A percentile compares a stretch with the other conserved stretches of the same genome.
phyloP scores from a whole-genome alignment of 2,797 vertebrate species.

The Okamejei kenojei region DNA sequence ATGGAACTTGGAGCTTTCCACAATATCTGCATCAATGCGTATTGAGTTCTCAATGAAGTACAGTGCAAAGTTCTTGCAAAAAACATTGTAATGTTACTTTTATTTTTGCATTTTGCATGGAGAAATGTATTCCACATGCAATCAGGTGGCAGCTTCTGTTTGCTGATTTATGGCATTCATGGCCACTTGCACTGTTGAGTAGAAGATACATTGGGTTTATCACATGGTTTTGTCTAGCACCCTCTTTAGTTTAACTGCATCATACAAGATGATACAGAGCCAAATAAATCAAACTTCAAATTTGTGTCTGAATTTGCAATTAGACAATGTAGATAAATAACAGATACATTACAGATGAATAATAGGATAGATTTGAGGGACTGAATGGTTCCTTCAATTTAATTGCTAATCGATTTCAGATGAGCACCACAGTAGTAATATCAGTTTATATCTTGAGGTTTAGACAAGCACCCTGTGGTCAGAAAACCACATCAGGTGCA shows the following conservation, averaged over 20 bases:
- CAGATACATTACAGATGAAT: not conserved
- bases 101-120: not conserved
- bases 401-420: not conserved
- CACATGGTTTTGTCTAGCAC: not conserved
- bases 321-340: not conserved
- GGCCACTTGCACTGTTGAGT: not conserved
- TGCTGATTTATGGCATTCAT: not conserved
- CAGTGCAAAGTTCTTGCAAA: not conserved
- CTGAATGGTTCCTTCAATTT: not conserved
- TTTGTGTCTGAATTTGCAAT: not conserved
- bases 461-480: not conserved
- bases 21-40: not conserved
- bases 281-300: not conserved
- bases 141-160: not conserved
- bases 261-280: not conserved
- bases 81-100: not conserved
- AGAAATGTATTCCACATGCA: not conserved
- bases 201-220: not conserved
- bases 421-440: not conserved
- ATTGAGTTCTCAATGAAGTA: not conserved
- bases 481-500: not conserved
- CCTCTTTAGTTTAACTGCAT: not conserved
- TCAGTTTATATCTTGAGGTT: not conserved
- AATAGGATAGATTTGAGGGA: not conserved
- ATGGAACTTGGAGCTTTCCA: not conserved